phyloP scores from a whole-genome alignment of 1,140 invertebrate genomes.

The Lepidurus apus region DNA sequence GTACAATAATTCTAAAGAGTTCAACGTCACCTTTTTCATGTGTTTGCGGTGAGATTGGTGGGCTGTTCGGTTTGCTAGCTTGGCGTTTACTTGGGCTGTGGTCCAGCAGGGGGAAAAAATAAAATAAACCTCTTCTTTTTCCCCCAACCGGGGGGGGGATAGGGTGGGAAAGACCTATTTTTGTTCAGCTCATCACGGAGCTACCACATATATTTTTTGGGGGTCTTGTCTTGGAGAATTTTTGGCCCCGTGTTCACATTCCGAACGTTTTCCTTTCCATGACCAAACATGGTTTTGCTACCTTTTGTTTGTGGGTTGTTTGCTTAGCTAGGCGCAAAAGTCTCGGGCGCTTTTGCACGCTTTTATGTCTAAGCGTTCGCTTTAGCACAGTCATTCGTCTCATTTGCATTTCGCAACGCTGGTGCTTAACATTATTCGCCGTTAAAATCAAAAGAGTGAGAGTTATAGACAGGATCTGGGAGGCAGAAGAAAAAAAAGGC shows the following conservation, averaged over 20 bases:
- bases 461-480: neutral
- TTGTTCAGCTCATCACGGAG: slow-evolving; percentile 9
- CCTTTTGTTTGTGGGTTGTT: neutral
- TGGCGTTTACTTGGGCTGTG: neutral
- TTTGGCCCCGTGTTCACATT: neutral
- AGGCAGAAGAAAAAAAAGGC: neutral
- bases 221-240: neutral
- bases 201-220: slow-evolving; percentile 1
- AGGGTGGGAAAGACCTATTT: neutral
- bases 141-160: neutral
- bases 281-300: slow-evolving; percentile 9
- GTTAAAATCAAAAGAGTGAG: neutral
- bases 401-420: slow-evolving; percentile 6
- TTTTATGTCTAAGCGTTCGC: neutral
- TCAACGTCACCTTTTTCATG: neutral
- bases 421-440: neutral
- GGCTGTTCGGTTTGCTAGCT: neutral
- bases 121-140: neutral
- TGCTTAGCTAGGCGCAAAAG: neutral
- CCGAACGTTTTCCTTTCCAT: neutral
- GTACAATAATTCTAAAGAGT: neutral
- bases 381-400: neutral
- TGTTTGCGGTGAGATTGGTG: neutral
- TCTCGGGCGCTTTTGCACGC: neutral
- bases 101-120: neutral